A percentile compares a stretch with the other conserved stretches of the same genome.
phyloP scores from a whole-genome alignment of 2,797 vertebrate species.

The Trachurus trachurus region DNA sequence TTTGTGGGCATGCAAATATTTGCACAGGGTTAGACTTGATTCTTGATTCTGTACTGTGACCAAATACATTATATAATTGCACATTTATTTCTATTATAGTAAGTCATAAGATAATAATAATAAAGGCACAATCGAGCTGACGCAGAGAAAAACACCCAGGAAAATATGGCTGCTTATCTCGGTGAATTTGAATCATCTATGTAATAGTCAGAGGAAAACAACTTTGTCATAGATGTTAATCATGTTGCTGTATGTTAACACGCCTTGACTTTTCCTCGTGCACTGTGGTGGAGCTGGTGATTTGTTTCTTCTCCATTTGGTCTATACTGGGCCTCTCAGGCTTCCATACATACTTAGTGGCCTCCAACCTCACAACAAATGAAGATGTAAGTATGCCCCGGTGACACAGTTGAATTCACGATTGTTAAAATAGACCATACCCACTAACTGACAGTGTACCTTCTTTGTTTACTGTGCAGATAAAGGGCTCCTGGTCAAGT shows the following conservation, averaged over 20 bases:
- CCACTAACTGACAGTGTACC: background rate
- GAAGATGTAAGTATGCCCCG: slow-evolving; percentile 91
- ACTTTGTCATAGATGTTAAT: background rate
- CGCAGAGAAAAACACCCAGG: background rate
- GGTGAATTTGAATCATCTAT: background rate
- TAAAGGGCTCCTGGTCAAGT: slow-evolving; percentile 96
- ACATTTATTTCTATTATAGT: background rate
- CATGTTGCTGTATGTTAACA: background rate
- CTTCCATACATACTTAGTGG: slow-evolving; percentile 98
- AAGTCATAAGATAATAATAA: background rate
- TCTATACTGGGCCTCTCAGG: slow-evolving; percentile 98
- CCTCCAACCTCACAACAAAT: slow-evolving; percentile 97
- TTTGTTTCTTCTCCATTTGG: slow-evolving; percentile 99
- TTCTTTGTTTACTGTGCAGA: slow-evolving; percentile 80
- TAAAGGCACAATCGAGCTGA: background rate
- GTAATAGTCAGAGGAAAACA: background rate
- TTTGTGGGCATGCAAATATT: no score
- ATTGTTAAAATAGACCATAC: background rate
- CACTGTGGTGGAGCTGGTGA: slow-evolving; percentile 94
- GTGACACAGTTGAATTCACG: background rate
- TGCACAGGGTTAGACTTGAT: background rate
- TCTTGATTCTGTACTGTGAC: background rate
- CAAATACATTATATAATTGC: background rate
- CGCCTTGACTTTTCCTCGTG: slow-evolving; percentile 86
- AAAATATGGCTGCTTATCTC: background rate